Base-by-base conservation (phyloP, 2,888 invertebrate species). In the Alitta virens region DNA sequence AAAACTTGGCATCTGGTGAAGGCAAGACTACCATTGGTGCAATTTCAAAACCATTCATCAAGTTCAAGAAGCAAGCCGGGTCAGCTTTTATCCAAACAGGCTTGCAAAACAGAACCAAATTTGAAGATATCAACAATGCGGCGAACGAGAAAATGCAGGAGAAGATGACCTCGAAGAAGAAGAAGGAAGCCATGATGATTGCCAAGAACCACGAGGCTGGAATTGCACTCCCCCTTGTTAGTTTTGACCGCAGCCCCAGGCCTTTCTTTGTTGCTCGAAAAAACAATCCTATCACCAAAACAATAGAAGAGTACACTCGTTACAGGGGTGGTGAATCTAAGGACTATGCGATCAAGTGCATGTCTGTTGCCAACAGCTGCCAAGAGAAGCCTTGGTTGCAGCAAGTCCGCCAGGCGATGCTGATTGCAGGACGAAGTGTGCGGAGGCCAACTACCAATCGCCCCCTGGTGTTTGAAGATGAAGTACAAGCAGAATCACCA, bases 311-410 rank as follows among this genome's bases (percentile, higher is more conserved):
- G 14, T 77, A 76, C 24, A 62, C 77, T 9, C 70, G 72, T 50
- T 72, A 78, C 56, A 71, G 76, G 18, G 78, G 79, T n/a, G 79
- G 79, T 2, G 71, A 72, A 23, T 71, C 78, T 5, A 63, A 78
- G 2, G 79, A 80, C 52, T 74, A 79, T 46, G 81, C 81, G 54
- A 73, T 78, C 21, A 72, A 74, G 63, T 77, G 79, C n/a, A 67
- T 81, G 60, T 71, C 76, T 5, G 75, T 80, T n/a, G 78, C 81
- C 9, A 78, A 75, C 67, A 71, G 72, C 14, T 80, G 80, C 68
- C 74, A 74, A 53, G 80, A 80, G 56, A 80, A 78, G 65, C 76
- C 81, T 2, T 81, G 81, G 81, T 66, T 81, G 26, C 70, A 73
- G 54, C 77, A 78, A 58, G 76, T 81, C 7, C 68, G 77, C 5